Conservation (phyloP, 2,797 vertebrate species). For the Florisuga fusca region DNA sequence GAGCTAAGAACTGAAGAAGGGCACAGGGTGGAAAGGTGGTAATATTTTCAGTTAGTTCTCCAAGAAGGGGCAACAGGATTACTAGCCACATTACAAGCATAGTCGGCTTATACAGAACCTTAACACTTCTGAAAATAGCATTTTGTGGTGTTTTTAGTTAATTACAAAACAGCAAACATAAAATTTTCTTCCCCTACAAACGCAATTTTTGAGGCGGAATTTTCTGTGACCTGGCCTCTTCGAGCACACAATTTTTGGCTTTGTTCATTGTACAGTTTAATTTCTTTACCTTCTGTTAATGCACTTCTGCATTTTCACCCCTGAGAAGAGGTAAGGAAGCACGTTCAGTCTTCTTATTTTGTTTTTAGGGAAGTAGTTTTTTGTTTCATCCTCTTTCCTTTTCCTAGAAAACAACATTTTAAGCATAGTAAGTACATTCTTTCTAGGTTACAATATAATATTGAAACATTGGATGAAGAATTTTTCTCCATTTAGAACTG, state of each 20-base stretch:
- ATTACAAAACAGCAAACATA: background rate
- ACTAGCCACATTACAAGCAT: background rate
- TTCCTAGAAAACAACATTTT: background rate
- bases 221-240: background rate
- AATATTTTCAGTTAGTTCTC: background rate
- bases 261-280: background rate
- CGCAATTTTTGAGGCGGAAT: background rate
- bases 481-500: background rate
- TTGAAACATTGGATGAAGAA: background rate
- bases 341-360: background rate
- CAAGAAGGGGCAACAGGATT: background rate
- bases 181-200: background rate
- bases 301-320: background rate
- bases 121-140: background rate
- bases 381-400: background rate
- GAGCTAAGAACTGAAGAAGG: background rate
- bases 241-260: background rate
- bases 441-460: background rate
- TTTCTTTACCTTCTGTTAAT: conserved; percentile 20
- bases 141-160: background rate
- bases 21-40: background rate
- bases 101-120: background rate
- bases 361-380: background rate
- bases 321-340: background rate
- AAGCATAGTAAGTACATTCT: background rate